Conservation (phyloP, 2,113 vertebrate genomes). For the Eudyptes chrysolophus region DNA sequence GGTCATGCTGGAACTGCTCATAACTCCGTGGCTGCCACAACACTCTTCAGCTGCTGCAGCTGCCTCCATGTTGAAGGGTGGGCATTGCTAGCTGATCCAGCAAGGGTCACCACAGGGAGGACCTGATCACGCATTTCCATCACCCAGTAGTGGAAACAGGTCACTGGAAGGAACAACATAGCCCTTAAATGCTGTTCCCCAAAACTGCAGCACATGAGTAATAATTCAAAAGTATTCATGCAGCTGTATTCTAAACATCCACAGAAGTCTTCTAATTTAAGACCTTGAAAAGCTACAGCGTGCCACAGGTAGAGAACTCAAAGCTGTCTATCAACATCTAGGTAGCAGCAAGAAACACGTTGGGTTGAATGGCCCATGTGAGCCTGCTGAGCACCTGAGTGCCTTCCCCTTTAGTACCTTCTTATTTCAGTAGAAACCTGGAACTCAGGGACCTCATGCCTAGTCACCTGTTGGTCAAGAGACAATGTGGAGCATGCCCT, state of each 20-base stretch:
- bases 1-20: neutral
- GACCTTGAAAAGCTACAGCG: neutral
- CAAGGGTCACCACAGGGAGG: neutral
- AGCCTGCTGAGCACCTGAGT: neutral
- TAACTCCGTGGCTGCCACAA: neutral
- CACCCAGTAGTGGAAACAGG: neutral
- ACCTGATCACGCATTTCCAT: neutral
- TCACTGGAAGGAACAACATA: neutral
- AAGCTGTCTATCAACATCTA: neutral
- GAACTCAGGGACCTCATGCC: neutral
- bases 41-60: neutral
- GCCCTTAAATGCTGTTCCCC: neutral
- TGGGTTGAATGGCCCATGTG: rapidly evolving
- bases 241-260: neutral
- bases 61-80: neutral
- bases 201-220: neutral
- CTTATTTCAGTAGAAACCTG: neutral
- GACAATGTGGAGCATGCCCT: rapidly evolving
- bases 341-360: rapidly evolving
- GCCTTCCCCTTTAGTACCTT: neutral
- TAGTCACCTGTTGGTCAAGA: rapidly evolving
- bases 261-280: neutral
- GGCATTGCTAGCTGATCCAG: too few relatives aligned
- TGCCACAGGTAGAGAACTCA: neutral
- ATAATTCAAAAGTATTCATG: neutral